phyloP scores from a whole-genome alignment of 2,888 invertebrate genomes.

The Margaritifera margaritifera region DNA sequence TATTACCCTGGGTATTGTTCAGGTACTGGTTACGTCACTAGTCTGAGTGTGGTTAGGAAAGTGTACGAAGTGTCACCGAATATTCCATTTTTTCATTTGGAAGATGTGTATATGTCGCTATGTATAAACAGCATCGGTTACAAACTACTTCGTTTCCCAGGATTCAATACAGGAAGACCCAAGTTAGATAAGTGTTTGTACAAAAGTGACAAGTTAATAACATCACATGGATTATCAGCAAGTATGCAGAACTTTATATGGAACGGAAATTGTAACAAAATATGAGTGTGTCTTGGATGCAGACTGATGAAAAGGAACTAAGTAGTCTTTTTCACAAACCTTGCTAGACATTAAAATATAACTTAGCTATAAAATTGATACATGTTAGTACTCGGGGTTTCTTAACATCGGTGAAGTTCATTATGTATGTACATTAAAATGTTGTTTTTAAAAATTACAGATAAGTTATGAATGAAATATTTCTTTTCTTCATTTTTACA shows the following conservation, averaged over 20 bases:
- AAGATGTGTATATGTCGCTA: conserved; percentile 47
- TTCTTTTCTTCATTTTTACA: too few species aligned
- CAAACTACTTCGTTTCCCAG: conserved; percentile 12
- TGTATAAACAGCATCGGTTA: conserved; percentile 35
- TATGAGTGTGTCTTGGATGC: too few species aligned
- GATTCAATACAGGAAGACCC: conserved; percentile 25
- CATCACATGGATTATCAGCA: conserved; percentile 25
- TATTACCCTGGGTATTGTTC: conserved; percentile 44
- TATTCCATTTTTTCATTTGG: conserved; percentile 48
- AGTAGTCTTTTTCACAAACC: too few species aligned
- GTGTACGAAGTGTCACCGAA: conserved; percentile 29
- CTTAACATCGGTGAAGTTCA: too few species aligned
- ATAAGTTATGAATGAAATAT: too few species aligned
- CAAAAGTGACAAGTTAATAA: conserved; percentile 16
- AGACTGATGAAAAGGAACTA: too few species aligned
- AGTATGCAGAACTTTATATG: neutral
- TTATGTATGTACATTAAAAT: too few species aligned
- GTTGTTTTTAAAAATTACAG: too few species aligned
- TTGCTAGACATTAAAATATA: too few species aligned
- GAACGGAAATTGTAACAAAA: neutral
- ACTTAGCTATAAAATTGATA: too few species aligned
- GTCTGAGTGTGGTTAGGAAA: conserved; percentile 24
- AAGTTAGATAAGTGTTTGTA: conserved; percentile 16
- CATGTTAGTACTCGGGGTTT: too few species aligned
- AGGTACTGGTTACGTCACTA: conserved; percentile 44